phyloP scores from a whole-genome alignment of 2,113 vertebrate genomes.

The Cynopterus brachyotis region DNA sequence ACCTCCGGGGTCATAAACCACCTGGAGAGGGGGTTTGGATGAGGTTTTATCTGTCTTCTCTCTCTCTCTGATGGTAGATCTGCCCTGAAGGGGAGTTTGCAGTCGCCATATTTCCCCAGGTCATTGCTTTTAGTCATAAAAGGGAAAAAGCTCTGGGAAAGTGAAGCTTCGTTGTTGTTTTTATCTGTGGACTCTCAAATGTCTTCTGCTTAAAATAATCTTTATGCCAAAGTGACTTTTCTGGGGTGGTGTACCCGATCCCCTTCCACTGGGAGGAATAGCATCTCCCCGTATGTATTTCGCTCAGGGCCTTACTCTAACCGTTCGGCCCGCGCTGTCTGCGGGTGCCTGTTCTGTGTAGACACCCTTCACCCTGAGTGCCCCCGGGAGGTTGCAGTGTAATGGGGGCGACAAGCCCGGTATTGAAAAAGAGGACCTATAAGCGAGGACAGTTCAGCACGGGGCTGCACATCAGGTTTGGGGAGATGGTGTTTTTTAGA shows the following conservation, averaged over 20 bases:
- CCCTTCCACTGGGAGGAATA: background rate
- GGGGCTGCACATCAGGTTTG: accelerated
- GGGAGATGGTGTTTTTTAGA: background rate
- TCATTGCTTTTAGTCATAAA: background rate
- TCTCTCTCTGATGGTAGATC: no score
- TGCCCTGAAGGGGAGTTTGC: background rate
- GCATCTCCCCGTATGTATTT: no score
- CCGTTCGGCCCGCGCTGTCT: accelerated
- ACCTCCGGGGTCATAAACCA: no score
- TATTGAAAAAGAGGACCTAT: accelerated
- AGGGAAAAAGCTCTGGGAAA: background rate
- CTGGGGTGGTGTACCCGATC: background rate
- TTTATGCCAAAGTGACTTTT: background rate
- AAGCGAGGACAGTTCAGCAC: accelerated
- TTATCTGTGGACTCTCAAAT: background rate
- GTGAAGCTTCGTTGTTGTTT: no score
- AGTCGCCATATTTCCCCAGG: background rate
- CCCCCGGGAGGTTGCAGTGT: background rate
- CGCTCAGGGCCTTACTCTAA: background rate
- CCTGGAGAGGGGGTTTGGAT: background rate
- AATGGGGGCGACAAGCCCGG: background rate
- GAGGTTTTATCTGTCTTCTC: no score
- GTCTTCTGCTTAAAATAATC: background rate
- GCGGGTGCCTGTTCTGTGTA: background rate
- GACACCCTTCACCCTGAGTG: background rate